Evolutionary conservation across 37 sponge, comb jelly and placozoan species (phyloP), one percentile per base, ranked within the genome.

Genomic region (Halichondria panicea): DNA sequence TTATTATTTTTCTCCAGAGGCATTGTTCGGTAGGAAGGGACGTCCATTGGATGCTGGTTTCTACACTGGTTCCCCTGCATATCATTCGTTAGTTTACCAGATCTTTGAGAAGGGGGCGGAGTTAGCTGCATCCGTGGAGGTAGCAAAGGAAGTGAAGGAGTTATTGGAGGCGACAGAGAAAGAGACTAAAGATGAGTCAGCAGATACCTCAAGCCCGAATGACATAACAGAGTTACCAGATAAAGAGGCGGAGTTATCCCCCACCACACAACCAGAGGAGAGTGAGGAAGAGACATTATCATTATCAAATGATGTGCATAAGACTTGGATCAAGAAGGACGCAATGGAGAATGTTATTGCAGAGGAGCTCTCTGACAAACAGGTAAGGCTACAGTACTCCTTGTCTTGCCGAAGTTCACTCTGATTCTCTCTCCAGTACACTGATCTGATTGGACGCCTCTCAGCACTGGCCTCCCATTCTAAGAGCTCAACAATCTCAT

Each of bases 41-140:
- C 79, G 91, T 0, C 95, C 95, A 0, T 11, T 79, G 9, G 92
- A 85, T 30, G 54, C 95, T 68, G 88, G 68, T 4, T 94, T 88
- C 84, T 94, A 80, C 72, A 87, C 92, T 40, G 85, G 89, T 13
- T 62, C 64, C 22, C 88, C 88, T 9, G 53, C 55, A n/a, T 94
- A 80, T 63, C 63, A 86, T 33, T 78, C 86, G 61, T 37, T 83
- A 11, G 18, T 78, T 0, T 68, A 82, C 45, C 69, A 78, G 32
- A 61, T 77, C 30, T 61, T 63, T 69, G 25, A 58, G 19, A 36
- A 54, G 66, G 27, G 31, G 12, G 21, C 24, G 2, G 31, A 40
- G 2, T 66, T 77, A 22, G 66, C 63, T 0, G 19, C 66, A 31
- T 19, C 15, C 11, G 22, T 2, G 19, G 37, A 30, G 24, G 39